Base-by-base conservation (phyloP, 2,797 vertebrate species). In the Sparidentex hasta region DNA sequence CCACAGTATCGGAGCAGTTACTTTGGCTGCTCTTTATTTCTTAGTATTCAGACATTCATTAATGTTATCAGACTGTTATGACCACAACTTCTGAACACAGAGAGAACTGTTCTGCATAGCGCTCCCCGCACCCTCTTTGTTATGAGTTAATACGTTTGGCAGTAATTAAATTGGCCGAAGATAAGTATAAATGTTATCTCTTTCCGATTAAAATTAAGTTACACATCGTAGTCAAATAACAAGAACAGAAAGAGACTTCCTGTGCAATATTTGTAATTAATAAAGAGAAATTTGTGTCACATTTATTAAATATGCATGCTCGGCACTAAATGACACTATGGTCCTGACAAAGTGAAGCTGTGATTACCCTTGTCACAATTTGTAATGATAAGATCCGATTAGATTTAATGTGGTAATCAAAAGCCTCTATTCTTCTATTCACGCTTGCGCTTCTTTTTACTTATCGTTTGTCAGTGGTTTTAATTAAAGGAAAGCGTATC, bases 41-140 rank as follows among this genome's bases (percentile, higher is more conserved):
- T 47, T 38, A 25, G 48, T 58, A 59, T 64, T 57, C 61, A 82
- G 58, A 66, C 51, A 41, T 74, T 55, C 74, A 65, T 78, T 78
- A 80, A 65, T 74, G 5, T 74, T 81, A 64, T 68, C 75, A 65
- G 33, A 25, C 43, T 38, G 29, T 56, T 63, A 66, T 64, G 72
- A 63, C 4, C 23, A 52, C 63, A 57, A 51, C 65, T 61, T 81
- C 41, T 82, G 48, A 71, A 27, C 25, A 65, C 56, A 25, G 20
- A 58, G 44, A 23, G 14, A 55, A 23, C 12, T 25, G 38, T 8
- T 41, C 17, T 48, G 27, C 50, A 48, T 58, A 13, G 11, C 51
- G 33, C 12, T 58, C 12, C 44, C 44, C 12, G n/a, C 23, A 17
- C 12, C 23, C 16, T n/a, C 20, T 80, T 61, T 71, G 38, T 52